Evolutionary conservation across 2,797 vertebrate species (phyloP), one percentile per base, ranked within the genome.

Genomic region (Halcyon smyrnensis): DNA sequence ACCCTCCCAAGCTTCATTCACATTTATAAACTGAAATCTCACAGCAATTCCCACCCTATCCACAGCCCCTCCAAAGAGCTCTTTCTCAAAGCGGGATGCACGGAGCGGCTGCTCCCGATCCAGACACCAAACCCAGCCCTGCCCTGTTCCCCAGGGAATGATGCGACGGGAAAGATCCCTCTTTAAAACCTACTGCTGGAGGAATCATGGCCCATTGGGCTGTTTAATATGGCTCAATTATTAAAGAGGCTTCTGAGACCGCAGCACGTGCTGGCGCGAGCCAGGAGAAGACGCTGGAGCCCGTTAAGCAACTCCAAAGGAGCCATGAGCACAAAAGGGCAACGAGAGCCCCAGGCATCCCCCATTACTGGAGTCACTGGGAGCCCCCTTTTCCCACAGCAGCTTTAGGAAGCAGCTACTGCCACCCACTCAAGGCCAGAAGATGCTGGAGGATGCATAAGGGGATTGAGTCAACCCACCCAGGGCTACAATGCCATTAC

Each of bases 231-330:
- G 0, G 34, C 53, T 65, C 57, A 34, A 1, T n/a, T 15, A 59
- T 20, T 41, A 24, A n/a, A 81, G 46, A 78, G 65, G 18, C 28
- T 90, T 51, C 70, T 23, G 36, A 87, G 68, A 19, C 8, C 1
- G 1, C 43, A 65, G 41, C 32, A 48, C 0, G 0, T 4, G 25
- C 37, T 17, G 30, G 15, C 0, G 3, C 0, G 3, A 77, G 69
- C 25, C 50, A 27, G 6, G 36, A 11, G 17, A 56, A 75, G 46
- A 6, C 2, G 7, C 0, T 2, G 8, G 5, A 48, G 24, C 51
- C 21, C 3, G 4, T 14, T 36, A 60, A 37, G 36, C 34, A 69
- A 24, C 19, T 51, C 36, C 39, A 43, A 25, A 8, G 37, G 37
- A 60, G 27, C n/a, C 53, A 25, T 4, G 5, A 64, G 32, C 1